Percentiles rank a stretch among this genome's conserved stretches.
phyloP scores from a whole-genome alignment of 1,140 invertebrate species.

The Leptinotarsa defecta region DNA sequence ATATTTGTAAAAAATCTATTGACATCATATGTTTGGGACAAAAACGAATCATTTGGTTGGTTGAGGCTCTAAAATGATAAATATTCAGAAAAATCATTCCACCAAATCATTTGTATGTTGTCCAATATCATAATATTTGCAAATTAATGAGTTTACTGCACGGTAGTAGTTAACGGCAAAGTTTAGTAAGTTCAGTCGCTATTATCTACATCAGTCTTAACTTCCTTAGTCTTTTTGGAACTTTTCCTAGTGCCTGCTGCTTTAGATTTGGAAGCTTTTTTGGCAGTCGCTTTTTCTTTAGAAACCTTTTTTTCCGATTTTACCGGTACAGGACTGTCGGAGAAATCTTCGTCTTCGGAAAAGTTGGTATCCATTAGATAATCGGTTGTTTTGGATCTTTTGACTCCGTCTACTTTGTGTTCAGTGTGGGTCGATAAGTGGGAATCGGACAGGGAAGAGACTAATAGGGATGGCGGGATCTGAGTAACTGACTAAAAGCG shows the following conservation, averaged over 20 bases:
- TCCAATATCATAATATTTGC: too few relatives aligned
- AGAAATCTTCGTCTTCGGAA: constrained; percentile 18
- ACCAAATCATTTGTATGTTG: too few relatives aligned
- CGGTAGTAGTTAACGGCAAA: neutral
- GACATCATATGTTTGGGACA: neutral
- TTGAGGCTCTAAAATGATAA: neutral
- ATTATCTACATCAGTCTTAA: constrained; percentile 37
- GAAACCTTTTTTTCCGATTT: neutral
- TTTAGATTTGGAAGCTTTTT: constrained; percentile 13
- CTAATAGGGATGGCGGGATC: constrained; percentile 3
- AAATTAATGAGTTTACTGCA: too few relatives aligned
- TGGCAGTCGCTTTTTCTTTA: constrained; percentile 12
- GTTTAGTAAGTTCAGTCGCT: constrained; percentile 25
- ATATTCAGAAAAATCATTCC: neutral
- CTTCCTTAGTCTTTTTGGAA: constrained; percentile 31
- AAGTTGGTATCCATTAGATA: neutral
- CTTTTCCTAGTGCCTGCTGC: constrained; percentile 18
- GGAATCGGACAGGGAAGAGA: neutral
- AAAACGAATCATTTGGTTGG: neutral
- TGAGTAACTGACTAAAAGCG: constrained; percentile 29
- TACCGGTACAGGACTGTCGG: neutral
- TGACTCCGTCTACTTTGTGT: constrained; percentile 13
- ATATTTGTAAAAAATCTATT: neutral
- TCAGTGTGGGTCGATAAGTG: neutral
- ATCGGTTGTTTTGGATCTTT: neutral